A percentile compares a stretch with the other conserved stretches of the same genome.
Conservation (phyloP, 2,797 vertebrate species). For the Streptopelia turtur region DNA sequence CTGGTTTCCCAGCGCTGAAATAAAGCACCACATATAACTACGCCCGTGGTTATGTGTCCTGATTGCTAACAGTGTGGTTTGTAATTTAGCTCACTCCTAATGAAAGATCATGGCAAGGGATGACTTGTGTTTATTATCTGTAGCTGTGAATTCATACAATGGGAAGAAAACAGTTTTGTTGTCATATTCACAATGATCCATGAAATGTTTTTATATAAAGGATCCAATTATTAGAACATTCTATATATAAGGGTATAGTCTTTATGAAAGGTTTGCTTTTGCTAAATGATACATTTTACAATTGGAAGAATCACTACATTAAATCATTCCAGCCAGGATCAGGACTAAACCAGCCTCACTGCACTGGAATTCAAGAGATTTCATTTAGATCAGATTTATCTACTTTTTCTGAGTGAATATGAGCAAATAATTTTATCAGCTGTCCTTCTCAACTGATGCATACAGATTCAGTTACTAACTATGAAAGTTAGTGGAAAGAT, state of each 20-base stretch:
- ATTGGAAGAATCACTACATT: not conserved
- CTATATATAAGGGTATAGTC: not conserved
- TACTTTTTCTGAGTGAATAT: not conserved
- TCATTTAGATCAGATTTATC: not conserved
- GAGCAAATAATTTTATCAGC: not conserved
- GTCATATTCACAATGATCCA: too few species aligned
- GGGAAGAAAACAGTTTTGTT: not conserved
- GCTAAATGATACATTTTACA: not conserved
- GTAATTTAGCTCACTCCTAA: not conserved
- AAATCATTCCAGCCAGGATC: not conserved
- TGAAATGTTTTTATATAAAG: not conserved
- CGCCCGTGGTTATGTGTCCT: too few species aligned
- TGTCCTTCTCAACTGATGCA: not conserved
- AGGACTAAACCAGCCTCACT: not conserved
- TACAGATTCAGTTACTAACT: not conserved
- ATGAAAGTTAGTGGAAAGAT: not conserved
- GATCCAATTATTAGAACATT: not conserved
- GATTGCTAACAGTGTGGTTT: too few species aligned
- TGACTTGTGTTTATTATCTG: not conserved
- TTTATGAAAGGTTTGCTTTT: not conserved
- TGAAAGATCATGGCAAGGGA: not conserved
- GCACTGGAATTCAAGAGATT: not conserved
- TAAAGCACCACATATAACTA: too few species aligned
- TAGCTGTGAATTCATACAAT: not conserved
- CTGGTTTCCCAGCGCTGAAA: too few species aligned